Conservation (phyloP, 2,888 invertebrate species). For the Sinodicranocentrus sp. region DNA sequence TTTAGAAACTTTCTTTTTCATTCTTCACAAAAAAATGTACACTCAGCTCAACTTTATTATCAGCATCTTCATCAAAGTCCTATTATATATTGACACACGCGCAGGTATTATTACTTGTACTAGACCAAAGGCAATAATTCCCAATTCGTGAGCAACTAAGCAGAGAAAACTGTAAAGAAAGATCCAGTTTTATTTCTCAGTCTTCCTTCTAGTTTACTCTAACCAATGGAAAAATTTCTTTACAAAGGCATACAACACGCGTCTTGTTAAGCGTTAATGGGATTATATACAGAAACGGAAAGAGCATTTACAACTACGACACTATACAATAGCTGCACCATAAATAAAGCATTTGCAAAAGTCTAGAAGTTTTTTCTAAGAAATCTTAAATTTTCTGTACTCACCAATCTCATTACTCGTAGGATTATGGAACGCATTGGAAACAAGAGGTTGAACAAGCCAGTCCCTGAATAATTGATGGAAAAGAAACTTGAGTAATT, state of each 20-base stretch:
- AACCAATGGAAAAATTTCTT: too few species aligned
- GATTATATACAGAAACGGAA: too few species aligned
- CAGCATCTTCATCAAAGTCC: conserved; percentile 10
- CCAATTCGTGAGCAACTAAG: conserved; percentile 1
- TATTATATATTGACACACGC: conserved; percentile 21
- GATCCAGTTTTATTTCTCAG: not conserved
- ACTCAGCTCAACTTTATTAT: not conserved
- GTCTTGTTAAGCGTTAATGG: too few species aligned
- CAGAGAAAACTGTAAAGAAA: not conserved
- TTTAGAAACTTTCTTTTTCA: not conserved
- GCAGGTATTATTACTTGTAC: conserved; percentile 2
- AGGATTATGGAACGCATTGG: conserved; percentile 83
- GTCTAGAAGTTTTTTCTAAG: not conserved
- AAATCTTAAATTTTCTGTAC: conserved; percentile 47
- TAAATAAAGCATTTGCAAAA: not conserved
- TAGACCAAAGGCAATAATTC: conserved; percentile 27
- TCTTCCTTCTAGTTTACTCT: too few species aligned
- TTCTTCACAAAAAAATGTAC: not conserved
- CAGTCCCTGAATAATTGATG: conserved; percentile 77
- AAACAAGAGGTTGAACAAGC: conserved; percentile 79
- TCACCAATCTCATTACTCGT: conserved; percentile 81
- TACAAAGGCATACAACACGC: too few species aligned
- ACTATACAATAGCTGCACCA: not conserved
- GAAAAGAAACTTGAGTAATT: conserved; percentile 16
- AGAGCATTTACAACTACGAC: not conserved